Percentiles rank a stretch among this genome's conserved stretches.
phyloP scores from a whole-genome alignment of 2,797 vertebrate genomes.

The Alca torda region DNA sequence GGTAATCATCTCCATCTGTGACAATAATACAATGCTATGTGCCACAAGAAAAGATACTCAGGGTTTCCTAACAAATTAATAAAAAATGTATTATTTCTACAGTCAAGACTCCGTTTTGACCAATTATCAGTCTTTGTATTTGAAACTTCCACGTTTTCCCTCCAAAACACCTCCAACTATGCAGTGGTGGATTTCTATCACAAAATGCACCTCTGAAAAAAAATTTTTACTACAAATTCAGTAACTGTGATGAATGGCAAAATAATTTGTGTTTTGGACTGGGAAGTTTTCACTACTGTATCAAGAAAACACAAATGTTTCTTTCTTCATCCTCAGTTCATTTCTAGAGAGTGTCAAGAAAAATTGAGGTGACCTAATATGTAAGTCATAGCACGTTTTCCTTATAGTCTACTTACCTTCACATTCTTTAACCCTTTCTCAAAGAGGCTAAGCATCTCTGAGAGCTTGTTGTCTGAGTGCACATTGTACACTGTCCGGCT shows the following conservation, averaged over 20 bases:
- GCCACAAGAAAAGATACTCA: not conserved
- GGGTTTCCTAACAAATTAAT: not conserved
- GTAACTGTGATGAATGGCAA: not conserved
- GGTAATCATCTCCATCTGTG: not conserved
- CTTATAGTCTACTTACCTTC: constrained; percentile 79
- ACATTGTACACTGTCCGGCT: constrained; percentile 94
- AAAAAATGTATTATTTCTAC: not conserved
- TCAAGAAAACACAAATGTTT: not conserved
- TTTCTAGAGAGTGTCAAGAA: not conserved
- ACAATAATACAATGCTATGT: not conserved
- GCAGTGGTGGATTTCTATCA: not conserved
- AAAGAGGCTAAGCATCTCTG: constrained; percentile 96
- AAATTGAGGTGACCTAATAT: not conserved
- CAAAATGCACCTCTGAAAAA: not conserved
- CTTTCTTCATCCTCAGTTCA: not conserved
- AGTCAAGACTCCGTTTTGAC: not conserved
- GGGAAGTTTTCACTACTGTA: not conserved
- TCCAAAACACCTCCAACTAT: not conserved
- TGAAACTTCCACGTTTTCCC: not conserved
- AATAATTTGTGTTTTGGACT: not conserved
- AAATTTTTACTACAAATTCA: not conserved
- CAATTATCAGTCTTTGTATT: not conserved
- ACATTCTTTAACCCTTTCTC: constrained; percentile 94
- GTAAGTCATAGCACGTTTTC: not conserved
- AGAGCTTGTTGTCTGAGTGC: constrained; percentile 97